Conservation (phyloP, 2,113 vertebrate species). For the Helogale parvula region DNA sequence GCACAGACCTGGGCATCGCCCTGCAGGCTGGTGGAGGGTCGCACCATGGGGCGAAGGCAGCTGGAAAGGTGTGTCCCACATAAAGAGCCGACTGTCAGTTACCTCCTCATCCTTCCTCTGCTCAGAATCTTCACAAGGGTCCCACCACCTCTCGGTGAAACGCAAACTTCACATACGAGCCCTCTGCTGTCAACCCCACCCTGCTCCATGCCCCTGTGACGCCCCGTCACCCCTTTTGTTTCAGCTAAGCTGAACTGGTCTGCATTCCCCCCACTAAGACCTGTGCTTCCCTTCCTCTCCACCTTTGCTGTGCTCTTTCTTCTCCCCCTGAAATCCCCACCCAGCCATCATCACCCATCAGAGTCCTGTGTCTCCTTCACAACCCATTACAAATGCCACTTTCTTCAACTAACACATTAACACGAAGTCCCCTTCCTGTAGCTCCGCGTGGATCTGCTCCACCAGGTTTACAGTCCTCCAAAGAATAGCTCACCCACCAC, state of each 20-base stretch:
- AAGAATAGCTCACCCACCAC: too few species aligned
- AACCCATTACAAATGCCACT: neutral
- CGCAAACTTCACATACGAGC: neutral
- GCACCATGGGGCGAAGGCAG: neutral
- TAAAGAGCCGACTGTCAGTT: neutral
- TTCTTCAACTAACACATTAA: neutral
- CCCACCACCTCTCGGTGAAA: neutral
- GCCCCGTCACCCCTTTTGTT: neutral
- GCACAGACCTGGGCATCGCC: neutral
- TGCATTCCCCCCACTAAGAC: neutral
- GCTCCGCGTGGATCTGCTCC: accelerated
- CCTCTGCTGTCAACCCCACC: neutral
- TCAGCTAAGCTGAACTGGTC: neutral
- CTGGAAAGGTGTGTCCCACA: neutral
- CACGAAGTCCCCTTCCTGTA: neutral
- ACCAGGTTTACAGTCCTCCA: too few species aligned
- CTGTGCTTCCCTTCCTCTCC: neutral
- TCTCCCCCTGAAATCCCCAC: neutral
- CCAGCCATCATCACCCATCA: neutral
- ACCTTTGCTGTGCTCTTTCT: neutral
- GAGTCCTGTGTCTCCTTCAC: neutral
- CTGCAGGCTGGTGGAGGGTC: neutral
- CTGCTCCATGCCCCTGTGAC: neutral
- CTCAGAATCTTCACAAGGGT: neutral
- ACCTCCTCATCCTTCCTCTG: neutral